Evolutionary conservation across 2,797 vertebrate species (phyloP).

Genomic region (Salmo trutta): DNA sequence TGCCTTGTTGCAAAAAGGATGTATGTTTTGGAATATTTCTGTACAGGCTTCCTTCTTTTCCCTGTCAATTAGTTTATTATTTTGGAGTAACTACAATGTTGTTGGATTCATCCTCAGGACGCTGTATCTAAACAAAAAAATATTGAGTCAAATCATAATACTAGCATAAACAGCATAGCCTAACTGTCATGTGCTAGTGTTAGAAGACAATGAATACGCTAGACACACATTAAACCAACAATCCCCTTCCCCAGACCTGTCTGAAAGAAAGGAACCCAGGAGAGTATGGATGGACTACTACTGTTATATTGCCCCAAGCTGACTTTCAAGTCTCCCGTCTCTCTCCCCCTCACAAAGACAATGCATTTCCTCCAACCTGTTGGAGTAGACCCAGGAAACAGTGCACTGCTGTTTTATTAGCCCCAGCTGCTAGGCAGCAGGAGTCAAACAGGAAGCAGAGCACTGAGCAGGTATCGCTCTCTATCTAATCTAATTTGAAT

Average conservation of each 20-base stretch:
- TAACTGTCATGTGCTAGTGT: too few relatives aligned
- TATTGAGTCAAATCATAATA: too few relatives aligned
- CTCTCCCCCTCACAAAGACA: constrained; percentile 8
- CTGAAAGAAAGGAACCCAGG: not conserved
- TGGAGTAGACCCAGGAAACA: constrained; percentile 17
- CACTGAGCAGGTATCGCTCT: constrained; percentile 28
- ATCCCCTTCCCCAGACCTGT: not conserved
- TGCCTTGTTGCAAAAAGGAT: too few relatives aligned
- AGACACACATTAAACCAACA: not conserved
- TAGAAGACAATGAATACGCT: not conserved
- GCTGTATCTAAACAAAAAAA: too few relatives aligned
- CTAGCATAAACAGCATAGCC: too few relatives aligned
- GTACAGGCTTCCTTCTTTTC: too few relatives aligned
- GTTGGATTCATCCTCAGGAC: not conserved
- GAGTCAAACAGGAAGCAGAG: constrained; percentile 22
- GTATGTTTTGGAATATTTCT: too few relatives aligned
- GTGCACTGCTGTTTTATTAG: constrained; percentile 20
- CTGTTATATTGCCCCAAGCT: not conserved
- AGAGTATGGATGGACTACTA: not conserved
- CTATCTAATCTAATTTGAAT: constrained; percentile 1
- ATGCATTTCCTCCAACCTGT: not conserved
- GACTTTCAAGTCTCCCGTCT: not conserved
- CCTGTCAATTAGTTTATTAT: too few relatives aligned
- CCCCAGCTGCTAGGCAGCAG: constrained; percentile 26
- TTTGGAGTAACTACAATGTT: too few relatives aligned